A percentile compares a stretch with the other conserved stretches of the same genome.
Conservation (phyloP, 2,888 invertebrate species). For the Tenodera sinensis region DNA sequence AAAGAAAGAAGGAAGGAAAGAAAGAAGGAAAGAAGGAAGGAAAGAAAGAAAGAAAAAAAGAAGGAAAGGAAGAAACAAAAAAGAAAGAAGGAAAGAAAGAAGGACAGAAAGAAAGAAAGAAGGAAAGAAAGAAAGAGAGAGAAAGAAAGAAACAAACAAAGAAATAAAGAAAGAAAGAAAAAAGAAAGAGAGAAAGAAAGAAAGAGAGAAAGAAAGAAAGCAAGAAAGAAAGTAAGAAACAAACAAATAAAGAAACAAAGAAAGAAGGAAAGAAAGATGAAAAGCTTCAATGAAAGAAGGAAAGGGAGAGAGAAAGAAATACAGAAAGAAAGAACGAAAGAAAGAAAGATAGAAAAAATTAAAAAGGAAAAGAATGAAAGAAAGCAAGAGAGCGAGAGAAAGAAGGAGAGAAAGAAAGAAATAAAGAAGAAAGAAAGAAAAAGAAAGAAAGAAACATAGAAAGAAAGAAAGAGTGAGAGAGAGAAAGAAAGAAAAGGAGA, state of each 20-base stretch:
- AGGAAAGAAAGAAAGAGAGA: neutral
- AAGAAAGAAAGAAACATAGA: neutral
- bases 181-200: neutral
- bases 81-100: too few species aligned
- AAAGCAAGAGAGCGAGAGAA: too few species aligned
- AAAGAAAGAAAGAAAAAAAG: too few species aligned
- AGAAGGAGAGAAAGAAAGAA: neutral
- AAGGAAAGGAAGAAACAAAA: too few species aligned
- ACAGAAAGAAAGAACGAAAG: neutral
- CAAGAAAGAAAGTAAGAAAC: too few species aligned
- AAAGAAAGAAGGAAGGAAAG: too few species aligned
- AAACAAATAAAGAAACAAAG: too few species aligned
- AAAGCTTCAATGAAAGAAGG: too few species aligned
- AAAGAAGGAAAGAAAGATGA: neutral
- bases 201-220: neutral
- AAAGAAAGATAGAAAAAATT: neutral
- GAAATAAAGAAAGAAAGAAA: too few species aligned
- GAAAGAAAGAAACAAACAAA: neutral
- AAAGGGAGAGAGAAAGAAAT: neutral
- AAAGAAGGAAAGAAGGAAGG: too few species aligned
- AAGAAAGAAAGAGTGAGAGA: neutral
- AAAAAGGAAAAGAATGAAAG: too few species aligned
- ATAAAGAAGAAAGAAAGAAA: too few species aligned
- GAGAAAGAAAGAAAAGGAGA: neutral
- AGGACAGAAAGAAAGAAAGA: neutral